Evolutionary conservation across 2,888 invertebrate species (phyloP), one percentile per base, ranked within the genome.

Genomic region (Idaea aversata): DNA sequence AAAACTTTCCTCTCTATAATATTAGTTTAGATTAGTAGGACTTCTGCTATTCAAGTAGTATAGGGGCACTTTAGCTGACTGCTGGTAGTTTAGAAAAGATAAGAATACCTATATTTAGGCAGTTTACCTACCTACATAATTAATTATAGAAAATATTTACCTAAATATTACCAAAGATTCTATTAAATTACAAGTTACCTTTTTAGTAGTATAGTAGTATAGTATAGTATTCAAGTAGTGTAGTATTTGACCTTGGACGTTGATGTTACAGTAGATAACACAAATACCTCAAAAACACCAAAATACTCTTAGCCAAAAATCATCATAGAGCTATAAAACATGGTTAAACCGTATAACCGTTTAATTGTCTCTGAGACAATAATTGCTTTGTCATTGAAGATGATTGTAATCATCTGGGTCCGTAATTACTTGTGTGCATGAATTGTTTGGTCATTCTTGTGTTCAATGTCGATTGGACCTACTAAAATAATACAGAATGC

Each of bases 381-480:
- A 59, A 59, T 59, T 61, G 61, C 34, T 59, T 59, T 59, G 59
- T 59, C 34, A 64, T 59, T 58, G 38, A 59, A 47, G 34, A 34
- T 13, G n/a, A n/a, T n/a, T n/a, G 15, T 58, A 58, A 58, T 58
- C 34, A 59, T 34, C 13, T 6, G 59, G 62, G 25, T 38, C 25
- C 1, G 47, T 47, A 47, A 47, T 47, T 47, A 47, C 47, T 10
- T 47, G 47, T 47, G 47, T 47, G 47, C 13, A 47, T 47, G 47
- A 47, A 47, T 38, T 47, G 47, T 47, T 47, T 47, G 47, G 6
- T 47, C 13, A 47, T 47, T 13, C 47, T 47, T 10, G 47, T 47
- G 4, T 47, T 47, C 47, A 10, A 47, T 47, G 47, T 10, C 47
- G 47, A 4, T 47, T 47, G 13, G 6, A 47, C 13, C 47, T 13